phyloP scores from a whole-genome alignment of 2,797 vertebrate genomes.

The Coregonus ussuriensis region DNA sequence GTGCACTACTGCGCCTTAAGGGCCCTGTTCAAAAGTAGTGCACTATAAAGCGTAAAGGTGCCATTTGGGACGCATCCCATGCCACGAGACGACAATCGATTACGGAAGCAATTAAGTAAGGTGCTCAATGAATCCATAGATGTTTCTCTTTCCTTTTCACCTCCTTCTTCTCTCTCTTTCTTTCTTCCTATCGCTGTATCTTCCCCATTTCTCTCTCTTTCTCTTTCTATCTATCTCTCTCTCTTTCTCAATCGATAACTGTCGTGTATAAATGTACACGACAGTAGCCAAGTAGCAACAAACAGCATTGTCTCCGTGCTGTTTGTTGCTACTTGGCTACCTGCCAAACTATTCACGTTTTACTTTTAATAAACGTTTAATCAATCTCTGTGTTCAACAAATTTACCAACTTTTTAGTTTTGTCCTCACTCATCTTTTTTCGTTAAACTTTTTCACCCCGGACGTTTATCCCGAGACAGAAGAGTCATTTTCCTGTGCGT shows the following conservation, averaged over 20 bases:
- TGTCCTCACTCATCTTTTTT: too few species aligned
- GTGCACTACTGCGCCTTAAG: background rate
- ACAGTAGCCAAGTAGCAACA: too few species aligned
- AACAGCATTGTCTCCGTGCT: too few species aligned
- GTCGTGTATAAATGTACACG: background rate
- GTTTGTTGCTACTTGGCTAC: too few species aligned
- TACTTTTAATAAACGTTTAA: too few species aligned
- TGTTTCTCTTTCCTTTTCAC: constrained; percentile 37
- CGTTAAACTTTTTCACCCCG: too few species aligned
- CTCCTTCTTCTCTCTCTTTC: constrained; percentile 30
- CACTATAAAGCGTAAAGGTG: background rate
- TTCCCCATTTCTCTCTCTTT: constrained; percentile 16
- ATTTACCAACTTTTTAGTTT: too few species aligned
- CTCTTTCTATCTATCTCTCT: constrained; percentile 2
- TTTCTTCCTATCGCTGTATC: constrained; percentile 27
- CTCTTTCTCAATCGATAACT: background rate
- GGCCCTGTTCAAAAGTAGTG: background rate
- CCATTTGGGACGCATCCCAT: background rate
- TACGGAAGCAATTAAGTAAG: constrained; percentile 71
- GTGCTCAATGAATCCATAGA: constrained; percentile 61
- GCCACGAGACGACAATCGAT: constrained; percentile 61
- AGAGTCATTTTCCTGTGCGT: too few species aligned
- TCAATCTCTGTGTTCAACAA: too few species aligned
- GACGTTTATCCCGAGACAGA: too few species aligned
- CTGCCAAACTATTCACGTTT: too few species aligned